Conservation (phyloP, 2,113 vertebrate genomes). For the Megalops atlanticus region DNA sequence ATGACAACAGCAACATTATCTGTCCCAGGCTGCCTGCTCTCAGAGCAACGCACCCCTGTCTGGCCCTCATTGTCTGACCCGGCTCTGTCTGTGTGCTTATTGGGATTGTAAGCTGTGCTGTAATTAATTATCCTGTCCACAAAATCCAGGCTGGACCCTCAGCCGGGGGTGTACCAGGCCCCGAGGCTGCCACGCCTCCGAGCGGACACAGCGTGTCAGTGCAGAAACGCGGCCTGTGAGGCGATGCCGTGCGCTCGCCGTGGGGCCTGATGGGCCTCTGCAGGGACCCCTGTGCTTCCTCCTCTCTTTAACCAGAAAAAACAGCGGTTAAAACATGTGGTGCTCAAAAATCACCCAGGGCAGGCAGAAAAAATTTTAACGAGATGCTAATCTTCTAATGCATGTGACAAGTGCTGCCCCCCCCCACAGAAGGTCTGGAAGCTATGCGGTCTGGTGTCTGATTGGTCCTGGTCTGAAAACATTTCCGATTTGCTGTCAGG, state of each 20-base stretch:
- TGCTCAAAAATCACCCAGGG: background rate
- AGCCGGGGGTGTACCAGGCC: too few relatives aligned
- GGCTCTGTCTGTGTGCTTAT: background rate
- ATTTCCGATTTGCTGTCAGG: slow-evolving; percentile 16
- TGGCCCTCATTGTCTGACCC: background rate
- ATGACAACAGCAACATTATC: background rate
- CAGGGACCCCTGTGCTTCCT: too few relatives aligned
- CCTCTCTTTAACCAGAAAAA: too few relatives aligned
- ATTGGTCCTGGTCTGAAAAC: background rate
- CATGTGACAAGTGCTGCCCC: background rate
- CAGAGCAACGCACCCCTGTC: background rate
- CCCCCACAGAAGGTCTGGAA: background rate
- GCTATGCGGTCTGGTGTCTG: background rate
- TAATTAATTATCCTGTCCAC: background rate
- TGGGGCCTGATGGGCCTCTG: too few relatives aligned
- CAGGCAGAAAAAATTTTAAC: background rate
- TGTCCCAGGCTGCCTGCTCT: background rate
- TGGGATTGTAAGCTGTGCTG: background rate
- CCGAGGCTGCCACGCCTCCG: too few relatives aligned
- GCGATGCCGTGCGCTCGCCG: too few relatives aligned
- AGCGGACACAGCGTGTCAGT: too few relatives aligned
- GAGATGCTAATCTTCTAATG: background rate
- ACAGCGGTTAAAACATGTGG: too few relatives aligned
- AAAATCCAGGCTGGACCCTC: too few relatives aligned
- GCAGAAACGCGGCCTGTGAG: too few relatives aligned